phyloP scores from a whole-genome alignment of 30 jellyfish, hydroid and myxozoan genomes.

The Mastigias papua region DNA sequence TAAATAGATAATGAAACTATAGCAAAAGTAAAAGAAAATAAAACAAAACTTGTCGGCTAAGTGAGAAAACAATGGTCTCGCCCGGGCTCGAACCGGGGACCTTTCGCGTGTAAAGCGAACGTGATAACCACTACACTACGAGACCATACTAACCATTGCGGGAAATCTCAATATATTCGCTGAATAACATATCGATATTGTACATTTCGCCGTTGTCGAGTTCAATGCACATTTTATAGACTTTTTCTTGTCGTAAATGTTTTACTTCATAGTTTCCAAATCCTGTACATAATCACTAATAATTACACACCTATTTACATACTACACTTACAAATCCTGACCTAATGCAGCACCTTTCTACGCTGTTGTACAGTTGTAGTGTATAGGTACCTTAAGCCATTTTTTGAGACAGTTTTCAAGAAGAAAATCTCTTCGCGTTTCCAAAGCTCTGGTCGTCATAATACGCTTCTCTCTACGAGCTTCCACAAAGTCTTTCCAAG shows the following conservation, averaged over 20 bases:
- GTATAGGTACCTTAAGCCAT: constrained; percentile 64
- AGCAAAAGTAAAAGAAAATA: neutral
- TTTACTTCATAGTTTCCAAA: neutral
- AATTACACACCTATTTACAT: no score
- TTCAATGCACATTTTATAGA: no score
- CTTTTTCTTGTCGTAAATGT: no score
- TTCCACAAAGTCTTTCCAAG: constrained; percentile 56
- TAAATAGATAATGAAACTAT: neutral
- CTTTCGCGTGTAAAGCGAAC: constrained; percentile 88
- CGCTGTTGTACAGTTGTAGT: no score
- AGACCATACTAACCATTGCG: constrained; percentile 21
- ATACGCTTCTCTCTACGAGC: constrained; percentile 6
- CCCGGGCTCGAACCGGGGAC: constrained; percentile 94
- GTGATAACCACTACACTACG: constrained; percentile 87
- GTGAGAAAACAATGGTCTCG: constrained; percentile 56
- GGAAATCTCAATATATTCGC: neutral
- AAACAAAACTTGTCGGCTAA: neutral
- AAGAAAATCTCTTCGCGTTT: constrained; percentile 46
- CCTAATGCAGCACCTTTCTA: no score
- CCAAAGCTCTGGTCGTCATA: constrained; percentile 27
- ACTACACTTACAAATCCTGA: no score
- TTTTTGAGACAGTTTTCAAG: constrained; percentile 46
- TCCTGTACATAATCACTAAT: neutral
- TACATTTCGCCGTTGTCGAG: no score
- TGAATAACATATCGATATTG: no score